Conservation (phyloP, 2,888 invertebrate genomes). For the Bembecia ichneumoniformis region DNA sequence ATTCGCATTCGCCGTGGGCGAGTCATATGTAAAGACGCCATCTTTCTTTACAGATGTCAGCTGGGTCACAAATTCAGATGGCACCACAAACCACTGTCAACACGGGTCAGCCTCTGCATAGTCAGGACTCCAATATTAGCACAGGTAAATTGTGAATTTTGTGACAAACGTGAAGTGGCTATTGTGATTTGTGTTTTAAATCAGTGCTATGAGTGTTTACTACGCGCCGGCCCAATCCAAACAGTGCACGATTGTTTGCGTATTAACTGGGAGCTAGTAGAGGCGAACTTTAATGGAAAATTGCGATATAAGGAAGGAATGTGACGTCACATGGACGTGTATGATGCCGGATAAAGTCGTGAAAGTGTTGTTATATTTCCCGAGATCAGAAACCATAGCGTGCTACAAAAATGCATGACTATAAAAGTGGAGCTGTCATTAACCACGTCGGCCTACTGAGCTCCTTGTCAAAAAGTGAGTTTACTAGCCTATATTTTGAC, state of each 20-base stretch:
- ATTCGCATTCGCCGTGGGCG: constrained; percentile 41
- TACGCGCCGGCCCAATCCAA: constrained; percentile 24
- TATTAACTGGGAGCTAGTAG: constrained; percentile 36
- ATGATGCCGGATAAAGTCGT: constrained; percentile 66
- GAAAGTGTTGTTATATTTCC: constrained; percentile 59
- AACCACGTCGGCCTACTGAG: constrained; percentile 61
- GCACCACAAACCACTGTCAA: constrained; percentile 93
- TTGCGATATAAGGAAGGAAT: constrained; percentile 49
- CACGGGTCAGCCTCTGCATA: constrained; percentile 87
- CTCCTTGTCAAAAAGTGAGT: constrained; percentile 66
- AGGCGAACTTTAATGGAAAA: constrained; percentile 44
- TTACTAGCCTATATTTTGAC: constrained; percentile 18
- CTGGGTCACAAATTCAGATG: constrained; percentile 97
- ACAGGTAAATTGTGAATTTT: constrained; percentile 80
- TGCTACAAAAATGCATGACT: constrained; percentile 59
- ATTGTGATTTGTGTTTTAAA: constrained; percentile 31
- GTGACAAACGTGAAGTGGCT: constrained; percentile 26
- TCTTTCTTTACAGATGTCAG: constrained; percentile 89
- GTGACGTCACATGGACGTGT: constrained; percentile 61
- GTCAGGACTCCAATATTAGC: constrained; percentile 98
- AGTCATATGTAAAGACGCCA: constrained; percentile 73
- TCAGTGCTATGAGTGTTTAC: constrained; percentile 57
- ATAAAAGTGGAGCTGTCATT: constrained; percentile 62
- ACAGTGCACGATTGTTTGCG: constrained; percentile 21
- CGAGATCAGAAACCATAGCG: constrained; percentile 48